Evolutionary conservation across 2,797 vertebrate genomes (phyloP).

Genomic region (Malurus leucopterus): DNA sequence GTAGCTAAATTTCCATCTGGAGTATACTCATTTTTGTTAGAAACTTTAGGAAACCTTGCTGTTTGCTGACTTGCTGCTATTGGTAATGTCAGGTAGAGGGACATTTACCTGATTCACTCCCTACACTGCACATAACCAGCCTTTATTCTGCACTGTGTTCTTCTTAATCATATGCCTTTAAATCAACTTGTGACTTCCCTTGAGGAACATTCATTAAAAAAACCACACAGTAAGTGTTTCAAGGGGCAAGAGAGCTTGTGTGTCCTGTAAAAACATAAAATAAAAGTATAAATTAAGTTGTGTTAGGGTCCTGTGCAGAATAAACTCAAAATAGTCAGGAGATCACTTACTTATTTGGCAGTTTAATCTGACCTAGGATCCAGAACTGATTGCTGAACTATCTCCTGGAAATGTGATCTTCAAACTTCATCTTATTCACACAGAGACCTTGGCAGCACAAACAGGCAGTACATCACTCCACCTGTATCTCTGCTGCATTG

Average conservation of each 20-base stretch:
- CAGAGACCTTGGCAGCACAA: slow-evolving; percentile 50
- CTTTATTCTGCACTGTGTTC: slow-evolving; percentile 3
- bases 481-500: slow-evolving; percentile 38
- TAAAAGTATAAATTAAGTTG: background rate
- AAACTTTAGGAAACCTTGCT: background rate
- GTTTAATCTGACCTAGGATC: slow-evolving; percentile 44
- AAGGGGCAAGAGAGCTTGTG: background rate
- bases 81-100: background rate
- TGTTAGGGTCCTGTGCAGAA: background rate
- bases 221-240: background rate
- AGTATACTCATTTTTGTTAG: background rate
- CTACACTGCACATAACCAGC: background rate
- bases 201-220: background rate
- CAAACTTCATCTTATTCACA: slow-evolving; percentile 46
- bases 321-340: slow-evolving; percentile 16
- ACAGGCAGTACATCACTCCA: slow-evolving; percentile 56
- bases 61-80: background rate
- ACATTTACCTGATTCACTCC: background rate
- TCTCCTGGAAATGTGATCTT: slow-evolving; percentile 44
- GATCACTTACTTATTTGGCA: slow-evolving; percentile 38
- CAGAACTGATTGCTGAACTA: slow-evolving; percentile 46
- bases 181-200: slow-evolving; percentile 9
- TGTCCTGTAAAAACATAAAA: background rate
- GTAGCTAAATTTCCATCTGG: background rate
- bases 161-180: slow-evolving; percentile 35